These are phyloP conservation scores for Pelochelys cantorii DNA, from an alignment of 2,797 vertebrate species.

Conservation along the genomic window DNA sequence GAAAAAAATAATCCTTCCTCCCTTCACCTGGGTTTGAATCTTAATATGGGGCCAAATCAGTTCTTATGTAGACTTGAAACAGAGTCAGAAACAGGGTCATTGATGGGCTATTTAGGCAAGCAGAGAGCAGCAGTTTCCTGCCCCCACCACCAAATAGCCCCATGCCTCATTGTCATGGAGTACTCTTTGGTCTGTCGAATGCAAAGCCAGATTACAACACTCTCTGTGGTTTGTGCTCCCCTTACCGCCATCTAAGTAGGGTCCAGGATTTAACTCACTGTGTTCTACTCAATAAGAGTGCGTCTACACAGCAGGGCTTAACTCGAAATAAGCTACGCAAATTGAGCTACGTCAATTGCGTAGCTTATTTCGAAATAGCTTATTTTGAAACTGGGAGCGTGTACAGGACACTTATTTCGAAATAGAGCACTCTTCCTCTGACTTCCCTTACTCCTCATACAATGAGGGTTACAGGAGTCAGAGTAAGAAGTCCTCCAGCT, in stretches of 20 bases:
- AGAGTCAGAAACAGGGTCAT: background rate
- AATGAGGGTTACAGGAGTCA: no score
- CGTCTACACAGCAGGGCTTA: no score
- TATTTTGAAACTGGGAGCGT: no score
- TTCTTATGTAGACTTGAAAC: background rate
- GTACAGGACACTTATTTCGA: no score
- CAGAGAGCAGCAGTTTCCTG: background rate
- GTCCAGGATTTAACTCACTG: background rate
- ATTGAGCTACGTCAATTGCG: no score
- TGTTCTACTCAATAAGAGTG: background rate
- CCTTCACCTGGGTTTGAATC: background rate
- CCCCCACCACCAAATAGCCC: background rate
- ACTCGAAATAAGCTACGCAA: no score
- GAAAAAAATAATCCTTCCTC: background rate
- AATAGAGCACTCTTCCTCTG: no score
- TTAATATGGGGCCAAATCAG: background rate
- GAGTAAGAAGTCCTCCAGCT: no score
- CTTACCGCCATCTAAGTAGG: background rate
- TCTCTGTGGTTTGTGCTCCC: background rate
- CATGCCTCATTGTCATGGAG: background rate
- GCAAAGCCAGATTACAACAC: accelerated
- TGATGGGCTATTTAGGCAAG: background rate
- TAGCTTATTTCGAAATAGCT: no score
- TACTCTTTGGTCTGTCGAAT: background rate
- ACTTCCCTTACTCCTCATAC: no score